Evolutionary conservation across 1,140 invertebrate species (phyloP).

Genomic region (Cydia strobilella): DNA sequence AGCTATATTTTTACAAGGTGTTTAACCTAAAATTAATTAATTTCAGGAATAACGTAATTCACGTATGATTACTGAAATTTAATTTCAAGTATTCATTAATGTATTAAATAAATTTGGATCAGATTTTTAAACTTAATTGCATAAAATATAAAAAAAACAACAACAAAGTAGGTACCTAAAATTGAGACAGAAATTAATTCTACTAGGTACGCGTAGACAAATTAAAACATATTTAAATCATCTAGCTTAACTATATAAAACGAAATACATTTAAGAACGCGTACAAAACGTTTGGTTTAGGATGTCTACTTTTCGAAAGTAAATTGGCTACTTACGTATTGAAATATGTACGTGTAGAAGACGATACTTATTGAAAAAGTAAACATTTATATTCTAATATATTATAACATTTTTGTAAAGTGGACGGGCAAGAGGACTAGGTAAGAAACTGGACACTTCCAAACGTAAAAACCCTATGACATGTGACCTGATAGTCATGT

Average conservation of each 20-base stretch:
- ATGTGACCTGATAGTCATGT: no score
- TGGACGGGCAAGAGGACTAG: not conserved
- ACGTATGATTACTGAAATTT: not conserved
- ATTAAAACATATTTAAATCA: not conserved
- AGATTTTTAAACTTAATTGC: not conserved
- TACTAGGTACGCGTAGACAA: not conserved
- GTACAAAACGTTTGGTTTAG: no score
- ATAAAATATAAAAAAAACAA: not conserved
- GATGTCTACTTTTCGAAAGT: no score
- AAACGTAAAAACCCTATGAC: not conserved
- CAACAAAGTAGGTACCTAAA: not conserved
- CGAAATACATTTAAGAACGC: no score
- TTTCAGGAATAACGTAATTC: not conserved
- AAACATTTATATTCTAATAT: not conserved
- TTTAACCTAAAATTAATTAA: not conserved
- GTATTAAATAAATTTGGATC: not conserved
- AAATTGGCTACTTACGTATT: no score
- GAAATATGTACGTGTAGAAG: no score
- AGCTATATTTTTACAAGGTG: not conserved
- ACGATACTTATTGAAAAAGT: not conserved
- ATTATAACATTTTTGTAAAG: constrained; percentile 22
- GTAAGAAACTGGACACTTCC: not conserved
- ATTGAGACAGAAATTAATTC: not conserved
- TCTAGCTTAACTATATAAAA: no score
- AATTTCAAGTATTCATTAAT: not conserved